Base-by-base conservation (phyloP, 2,113 vertebrate genomes). In the Ammospiza caudacuta region DNA sequence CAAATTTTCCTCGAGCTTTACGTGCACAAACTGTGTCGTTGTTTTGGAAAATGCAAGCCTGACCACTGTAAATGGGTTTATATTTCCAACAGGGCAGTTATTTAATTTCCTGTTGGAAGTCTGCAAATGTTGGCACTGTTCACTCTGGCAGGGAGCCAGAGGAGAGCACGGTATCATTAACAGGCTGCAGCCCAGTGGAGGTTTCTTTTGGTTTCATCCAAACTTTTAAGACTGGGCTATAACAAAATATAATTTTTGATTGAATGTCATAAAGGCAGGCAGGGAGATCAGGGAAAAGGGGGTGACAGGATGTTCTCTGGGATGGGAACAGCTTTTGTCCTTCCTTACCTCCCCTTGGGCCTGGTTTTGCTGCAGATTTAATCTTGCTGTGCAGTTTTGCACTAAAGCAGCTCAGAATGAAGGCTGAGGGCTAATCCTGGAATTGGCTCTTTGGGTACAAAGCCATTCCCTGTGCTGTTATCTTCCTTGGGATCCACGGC, bases 51-150 rank as follows among this genome's bases (percentile, higher is more conserved):
- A 98, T 97, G 98, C 97, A 69, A 97, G 95, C 97, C 98, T 98
- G 98, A 98, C 98, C 98, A 97, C 98, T 88, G 90, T 98, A 98
- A 97, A 97, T 97, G 97, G 98, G 98, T 98, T 98, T 97, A 97
- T 98, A 98, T 99, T 99, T 99, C 98, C 98, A 98, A 97, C 98
- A 98, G 98, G 97, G 97, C 97, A 97, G 98, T 98, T 98, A 98
- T 98, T 99, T 98, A 95, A 99, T 98, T 98, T 99, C 98, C 98
- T 98, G 94, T 97, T 98, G 97, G 98, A 98, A 98, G 98, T 98
- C 98, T 98, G 98, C 98, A 97, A 98, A 97, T 95, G 96, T 97
- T 98, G 98, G 98, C 98, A 95, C 97, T 90, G 97, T 97, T 97
- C 74, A 9, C 86, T 93, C 96, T 98, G 98, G 98, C 98, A 70